These are phyloP conservation scores for Stichodactyla mertensii DNA, from an alignment of 64 coral and sea anemone species.

Conservation along the genomic window DNA sequence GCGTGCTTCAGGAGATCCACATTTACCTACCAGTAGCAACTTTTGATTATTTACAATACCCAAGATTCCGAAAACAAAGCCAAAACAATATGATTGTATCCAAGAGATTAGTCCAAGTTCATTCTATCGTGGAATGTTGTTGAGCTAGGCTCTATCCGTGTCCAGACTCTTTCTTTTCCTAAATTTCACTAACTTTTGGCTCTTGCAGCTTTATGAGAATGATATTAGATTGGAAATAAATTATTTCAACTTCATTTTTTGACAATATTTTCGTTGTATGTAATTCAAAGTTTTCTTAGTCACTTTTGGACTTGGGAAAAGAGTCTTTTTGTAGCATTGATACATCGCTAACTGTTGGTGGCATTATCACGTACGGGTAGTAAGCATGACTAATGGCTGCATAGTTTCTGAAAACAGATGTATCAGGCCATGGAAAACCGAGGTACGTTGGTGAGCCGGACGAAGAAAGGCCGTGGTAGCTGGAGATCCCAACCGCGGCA, in stretches of 20 bases:
- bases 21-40: not conserved
- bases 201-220: not conserved
- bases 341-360: not conserved
- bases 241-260: not conserved
- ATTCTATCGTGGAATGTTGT: not conserved
- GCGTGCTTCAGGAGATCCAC: not conserved
- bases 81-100: slow-evolving; percentile 8
- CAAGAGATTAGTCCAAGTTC: slow-evolving; percentile 9
- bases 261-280: not conserved
- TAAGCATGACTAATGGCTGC: slow-evolving; percentile 19
- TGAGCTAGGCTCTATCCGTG: not conserved
- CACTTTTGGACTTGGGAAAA: not conserved
- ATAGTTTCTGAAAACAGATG: slow-evolving; percentile 21
- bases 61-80: not conserved
- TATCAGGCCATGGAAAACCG: slow-evolving; percentile 19
- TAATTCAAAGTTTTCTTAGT: not conserved
- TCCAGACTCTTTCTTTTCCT: not conserved
- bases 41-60: slow-evolving; percentile 23
- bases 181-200: not conserved
- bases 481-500: not conserved
- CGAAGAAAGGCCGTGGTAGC: not conserved
- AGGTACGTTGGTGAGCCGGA: slow-evolving; percentile 2
- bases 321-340: slow-evolving; percentile 2
- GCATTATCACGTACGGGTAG: slow-evolving; percentile 21
- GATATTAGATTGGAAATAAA: slow-evolving; percentile 3